Evolutionary conservation across 2,797 vertebrate species (phyloP), one percentile per base, ranked within the genome.

Genomic region (Galaxias olidus): DNA sequence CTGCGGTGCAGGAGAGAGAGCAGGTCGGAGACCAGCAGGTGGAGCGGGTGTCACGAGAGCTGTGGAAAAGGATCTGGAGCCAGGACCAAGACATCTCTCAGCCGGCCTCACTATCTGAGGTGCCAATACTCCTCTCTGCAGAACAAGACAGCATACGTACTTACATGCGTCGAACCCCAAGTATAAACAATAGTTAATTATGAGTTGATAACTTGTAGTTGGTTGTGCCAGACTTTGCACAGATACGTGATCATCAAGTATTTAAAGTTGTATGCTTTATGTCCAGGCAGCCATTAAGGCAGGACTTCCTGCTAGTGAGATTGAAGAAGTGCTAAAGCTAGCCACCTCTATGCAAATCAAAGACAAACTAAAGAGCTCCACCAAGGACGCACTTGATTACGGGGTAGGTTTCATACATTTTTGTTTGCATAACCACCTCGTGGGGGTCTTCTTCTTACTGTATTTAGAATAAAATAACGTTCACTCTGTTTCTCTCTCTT

Each of bases 41-140:
- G 79, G 96, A 98, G 86, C 76, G 81, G 30, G 89, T 94, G 63
- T 96, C 96, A n/a, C 89, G 96, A 63, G 94, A 97, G 78, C 90
- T 99, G 46, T 99, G 97, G 97, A 91, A 79, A 69, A 88, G 91
- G 0, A 82, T 96, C 83, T 99, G 96, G 96, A 85, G 73, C 20
- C 87, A 93, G 78, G 85, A 89, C 82, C 92, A 96, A 90, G 96
- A 98, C 69, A 93, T 98, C 75, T 89, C 84, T 0, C 63, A 92
- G 50, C 84, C 90, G 13, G 88, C 63, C 4, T 93, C 92, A 0
- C 49, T 93, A 17, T 62, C 72, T 41, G 89, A 93, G 90, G 92
- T 91, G 51, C 8, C 8, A 8, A 14, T 19, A 61, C 30, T 30
- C 30, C 30, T 30, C 30, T 30, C 30, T 2, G 6, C 30, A 30